Base-by-base conservation (phyloP, 2,797 vertebrate genomes). In the Pseudopleuronectes americanus region DNA sequence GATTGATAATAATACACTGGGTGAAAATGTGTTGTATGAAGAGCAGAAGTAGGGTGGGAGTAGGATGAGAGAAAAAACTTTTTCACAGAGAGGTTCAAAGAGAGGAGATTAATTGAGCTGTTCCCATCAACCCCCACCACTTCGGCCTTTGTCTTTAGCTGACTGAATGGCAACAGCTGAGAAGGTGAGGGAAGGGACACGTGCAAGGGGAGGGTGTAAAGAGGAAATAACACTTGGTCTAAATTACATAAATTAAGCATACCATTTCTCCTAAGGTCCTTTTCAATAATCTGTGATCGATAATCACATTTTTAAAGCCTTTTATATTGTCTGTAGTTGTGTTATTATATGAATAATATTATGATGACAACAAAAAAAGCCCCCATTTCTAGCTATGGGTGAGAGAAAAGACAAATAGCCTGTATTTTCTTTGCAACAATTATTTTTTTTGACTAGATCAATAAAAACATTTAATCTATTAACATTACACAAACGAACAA, bases 111-210 rank as follows among this genome's bases (percentile, higher is more conserved):
- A 81, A 86, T 67, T 78, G 65, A 55, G 53, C 56, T 69, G 60
- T 68, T 84, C 83, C 83, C 79, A 80, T 78, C 85, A 81, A 53
- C 80, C 82, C 81, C 86, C 75, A 56, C 71, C 59, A 72, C 72
- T 16, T 43, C 55, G 64, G 69, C 64, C 67, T 83, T 81, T 84
- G 84, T 90, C 77, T 52, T 80, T 51, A 68, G 54, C 63, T 89
- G 89, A 93, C 56, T 86, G 84, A 92, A 88, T 75, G 70, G 79
- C 80, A 87, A 91, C 87, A 90, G 87, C 87, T 90, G 89, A 92
- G 74, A 89, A 86, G 84, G 91, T 89, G 81, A 92, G 73, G 66
- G 76, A 87, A 75, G 66, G 79, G 85, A 91, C 90, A 91, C 87
- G 83, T 88, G 80, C 73, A 77, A 84, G 59, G 73, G 21, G 12